Evolutionary conservation across 2,888 invertebrate species (phyloP).

Genomic region (Drosophila atroscutellata): DNA sequence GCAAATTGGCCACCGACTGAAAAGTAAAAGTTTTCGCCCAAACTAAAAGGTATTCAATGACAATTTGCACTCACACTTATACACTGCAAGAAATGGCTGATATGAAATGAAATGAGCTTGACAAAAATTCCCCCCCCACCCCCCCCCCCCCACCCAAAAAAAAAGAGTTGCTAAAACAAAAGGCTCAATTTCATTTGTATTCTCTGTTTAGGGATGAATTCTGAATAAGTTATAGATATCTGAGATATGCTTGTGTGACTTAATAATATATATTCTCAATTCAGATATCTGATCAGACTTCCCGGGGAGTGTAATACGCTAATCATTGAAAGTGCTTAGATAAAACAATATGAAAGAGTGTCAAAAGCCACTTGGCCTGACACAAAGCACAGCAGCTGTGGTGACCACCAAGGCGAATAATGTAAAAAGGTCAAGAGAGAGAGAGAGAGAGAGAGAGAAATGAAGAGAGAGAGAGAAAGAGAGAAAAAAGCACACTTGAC

Average conservation of each 20-base stretch:
- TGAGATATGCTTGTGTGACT: neutral
- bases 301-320: neutral
- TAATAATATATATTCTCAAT: neutral
- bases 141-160: too few species aligned
- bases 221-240: too few species aligned
- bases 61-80: constrained; percentile 14
- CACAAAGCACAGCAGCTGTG: constrained; percentile 11
- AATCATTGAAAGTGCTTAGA: neutral
- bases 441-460: neutral
- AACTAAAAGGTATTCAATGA: constrained; percentile 1
- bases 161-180: neutral
- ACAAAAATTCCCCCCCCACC: too few species aligned
- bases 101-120: neutral
- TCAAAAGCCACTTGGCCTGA: constrained; percentile 40
- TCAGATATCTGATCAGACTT: neutral
- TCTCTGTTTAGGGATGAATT: too few species aligned
- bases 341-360: constrained; percentile 28
- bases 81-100: constrained; percentile 5
- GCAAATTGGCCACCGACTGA: neutral
- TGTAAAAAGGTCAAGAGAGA: neutral
- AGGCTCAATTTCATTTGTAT: neutral
- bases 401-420: constrained; percentile 16
- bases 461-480: neutral
- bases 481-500: neutral
- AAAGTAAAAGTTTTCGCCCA: constrained; percentile 27